These are phyloP conservation scores for Fragum whitleyi DNA, from an alignment of 2,888 invertebrate species.

Conservation along the genomic window DNA sequence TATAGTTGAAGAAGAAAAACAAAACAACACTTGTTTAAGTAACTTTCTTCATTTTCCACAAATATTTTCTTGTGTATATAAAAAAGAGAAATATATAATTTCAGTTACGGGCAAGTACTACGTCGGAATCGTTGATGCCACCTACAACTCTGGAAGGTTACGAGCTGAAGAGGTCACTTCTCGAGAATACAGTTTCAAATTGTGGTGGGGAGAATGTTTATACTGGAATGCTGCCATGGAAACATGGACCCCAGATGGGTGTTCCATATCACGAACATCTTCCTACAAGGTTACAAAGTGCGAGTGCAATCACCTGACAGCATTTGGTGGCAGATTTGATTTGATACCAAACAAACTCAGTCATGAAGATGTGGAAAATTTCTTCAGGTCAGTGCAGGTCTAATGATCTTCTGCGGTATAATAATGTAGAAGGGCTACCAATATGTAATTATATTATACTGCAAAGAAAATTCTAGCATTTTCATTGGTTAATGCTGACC, in stretches of 20 bases:
- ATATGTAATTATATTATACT: no score
- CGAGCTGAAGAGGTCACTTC: conserved; percentile 75
- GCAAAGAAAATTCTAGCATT: no score
- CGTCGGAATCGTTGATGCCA: conserved; percentile 80
- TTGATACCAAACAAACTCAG: conserved; percentile 77
- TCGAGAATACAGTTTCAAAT: conserved; percentile 78
- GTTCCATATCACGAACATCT: conserved; percentile 72
- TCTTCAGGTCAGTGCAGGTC: conserved; percentile 78
- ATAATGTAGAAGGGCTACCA: no score
- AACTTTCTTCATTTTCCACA: no score
- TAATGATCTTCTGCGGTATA: neutral
- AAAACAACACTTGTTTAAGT: no score
- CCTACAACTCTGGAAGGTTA: conserved; percentile 78
- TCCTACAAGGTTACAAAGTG: conserved; percentile 76
- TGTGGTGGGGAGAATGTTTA: conserved; percentile 83
- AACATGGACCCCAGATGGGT: conserved; percentile 80
- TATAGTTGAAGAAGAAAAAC: no score
- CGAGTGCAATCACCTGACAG: conserved; percentile 83
- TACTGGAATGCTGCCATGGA: conserved; percentile 76
- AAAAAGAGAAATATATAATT: no score
- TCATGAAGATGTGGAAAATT: conserved; percentile 75
- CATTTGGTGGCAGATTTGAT: conserved; percentile 80
- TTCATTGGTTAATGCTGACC: no score
- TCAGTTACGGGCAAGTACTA: conserved; percentile 76
- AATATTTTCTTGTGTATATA: no score